Percentiles rank a stretch among this genome's conserved stretches.
These are phyloP conservation scores for Drosophila helvetica DNA, from an alignment of 2,888 invertebrate genomes.

Conservation along the genomic window DNA sequence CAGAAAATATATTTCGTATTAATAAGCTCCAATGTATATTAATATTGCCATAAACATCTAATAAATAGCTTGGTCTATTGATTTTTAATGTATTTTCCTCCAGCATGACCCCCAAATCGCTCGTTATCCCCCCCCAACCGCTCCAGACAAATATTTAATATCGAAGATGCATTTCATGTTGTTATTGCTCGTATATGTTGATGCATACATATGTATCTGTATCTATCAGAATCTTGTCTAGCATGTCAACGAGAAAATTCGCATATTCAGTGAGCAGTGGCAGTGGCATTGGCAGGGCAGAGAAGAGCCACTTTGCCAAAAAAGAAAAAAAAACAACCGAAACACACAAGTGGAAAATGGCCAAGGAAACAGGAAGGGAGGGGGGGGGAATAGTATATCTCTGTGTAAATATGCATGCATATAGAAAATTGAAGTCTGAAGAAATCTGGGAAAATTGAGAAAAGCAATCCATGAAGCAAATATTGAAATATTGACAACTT, in stretches of 20 bases:
- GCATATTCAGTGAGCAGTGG: slow-evolving; percentile 11
- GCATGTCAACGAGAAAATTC: slow-evolving; percentile 30
- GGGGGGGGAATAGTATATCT: slow-evolving; percentile 14
- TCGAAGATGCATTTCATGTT: slow-evolving; percentile 21
- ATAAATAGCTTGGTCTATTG: not conserved
- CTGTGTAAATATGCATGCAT: slow-evolving; percentile 11
- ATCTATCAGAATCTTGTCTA: slow-evolving; percentile 40
- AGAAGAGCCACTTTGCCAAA: slow-evolving; percentile 35
- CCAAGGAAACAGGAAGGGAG: not conserved
- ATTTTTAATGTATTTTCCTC: slow-evolving; percentile 13
- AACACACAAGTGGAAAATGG: not conserved
- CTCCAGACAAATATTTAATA: slow-evolving; percentile 37
- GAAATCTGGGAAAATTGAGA: slow-evolving; percentile 39
- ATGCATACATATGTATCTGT: slow-evolving; percentile 7
- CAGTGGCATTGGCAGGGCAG: not conserved
- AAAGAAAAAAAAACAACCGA: not conserved
- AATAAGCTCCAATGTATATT: not conserved
- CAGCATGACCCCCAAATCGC: not conserved
- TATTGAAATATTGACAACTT: slow-evolving; percentile 40
- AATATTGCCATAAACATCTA: not conserved
- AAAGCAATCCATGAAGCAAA: slow-evolving; percentile 43
- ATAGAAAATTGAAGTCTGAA: slow-evolving; percentile 26
- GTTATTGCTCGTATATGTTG: slow-evolving; percentile 5
- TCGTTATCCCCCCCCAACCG: not conserved
- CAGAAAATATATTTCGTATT: not conserved